Conservation (phyloP, 2,797 vertebrate species). For the Notolepis coatsorum region DNA sequence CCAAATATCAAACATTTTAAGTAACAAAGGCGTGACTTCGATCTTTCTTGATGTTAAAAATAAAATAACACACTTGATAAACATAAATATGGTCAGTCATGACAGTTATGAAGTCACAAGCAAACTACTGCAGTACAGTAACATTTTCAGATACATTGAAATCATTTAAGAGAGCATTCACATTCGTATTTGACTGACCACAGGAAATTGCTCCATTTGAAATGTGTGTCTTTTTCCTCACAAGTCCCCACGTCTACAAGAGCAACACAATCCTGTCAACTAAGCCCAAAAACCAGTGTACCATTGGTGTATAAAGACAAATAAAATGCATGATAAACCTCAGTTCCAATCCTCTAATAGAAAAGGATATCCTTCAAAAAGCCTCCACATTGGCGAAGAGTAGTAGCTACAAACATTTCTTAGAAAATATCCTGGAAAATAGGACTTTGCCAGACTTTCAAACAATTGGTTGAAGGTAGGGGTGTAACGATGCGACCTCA, state of each 20-base stretch:
- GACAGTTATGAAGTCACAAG: slow-evolving; percentile 46
- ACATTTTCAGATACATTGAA: background rate
- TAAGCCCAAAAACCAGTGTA: background rate
- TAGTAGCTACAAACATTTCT: background rate
- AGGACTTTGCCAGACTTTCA: background rate
- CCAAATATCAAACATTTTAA: slow-evolving; percentile 18
- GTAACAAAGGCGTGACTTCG: slow-evolving; percentile 29
- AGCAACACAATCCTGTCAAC: background rate
- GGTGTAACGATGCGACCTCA: too few species aligned
- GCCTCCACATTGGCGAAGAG: background rate
- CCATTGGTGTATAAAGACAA: slow-evolving; percentile 21
- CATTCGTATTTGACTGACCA: background rate
- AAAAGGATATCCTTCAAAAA: slow-evolving; percentile 27
- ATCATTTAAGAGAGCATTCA: background rate
- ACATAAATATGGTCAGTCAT: slow-evolving; percentile 31
- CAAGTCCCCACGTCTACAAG: background rate
- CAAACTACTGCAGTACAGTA: background rate
- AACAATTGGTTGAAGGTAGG: background rate
- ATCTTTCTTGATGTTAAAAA: slow-evolving; percentile 27
- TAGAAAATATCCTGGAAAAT: background rate
- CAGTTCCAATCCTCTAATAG: background rate
- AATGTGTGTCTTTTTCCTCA: background rate
- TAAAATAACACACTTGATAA: slow-evolving; percentile 14
- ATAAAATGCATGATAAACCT: background rate
- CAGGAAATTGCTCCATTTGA: background rate